Percentiles rank a stretch among this genome's conserved stretches.
Conservation (phyloP, 2,888 invertebrate genomes). For the Aricia artaxerxes region DNA sequence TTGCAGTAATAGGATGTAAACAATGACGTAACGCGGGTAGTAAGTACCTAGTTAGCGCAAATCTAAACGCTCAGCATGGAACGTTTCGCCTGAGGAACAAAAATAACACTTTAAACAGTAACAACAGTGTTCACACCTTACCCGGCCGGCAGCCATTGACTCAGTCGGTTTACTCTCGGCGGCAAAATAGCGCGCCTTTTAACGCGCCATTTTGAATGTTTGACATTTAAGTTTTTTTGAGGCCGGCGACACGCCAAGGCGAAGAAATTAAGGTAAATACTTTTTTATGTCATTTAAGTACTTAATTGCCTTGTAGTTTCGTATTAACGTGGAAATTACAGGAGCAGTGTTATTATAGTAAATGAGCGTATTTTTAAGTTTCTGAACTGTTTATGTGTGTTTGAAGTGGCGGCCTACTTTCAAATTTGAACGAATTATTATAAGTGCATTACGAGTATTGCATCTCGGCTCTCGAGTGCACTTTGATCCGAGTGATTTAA, state of each 20-base stretch:
- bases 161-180: conserved; percentile 59
- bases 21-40: conserved; percentile 12
- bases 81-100: conserved; percentile 53
- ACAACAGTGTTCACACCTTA: conserved; percentile 62
- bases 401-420: conserved; percentile 61
- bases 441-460: conserved; percentile 49
- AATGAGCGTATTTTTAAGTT: conserved; percentile 25
- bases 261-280: conserved; percentile 19
- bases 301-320: background rate
- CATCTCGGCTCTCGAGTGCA: conserved; percentile 37
- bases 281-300: conserved; percentile 1
- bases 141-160: conserved; percentile 49
- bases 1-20: background rate
- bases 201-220: conserved; percentile 40
- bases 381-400: conserved; percentile 45
- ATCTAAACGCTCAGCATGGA: conserved; percentile 33
- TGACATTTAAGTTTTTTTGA: conserved; percentile 40
- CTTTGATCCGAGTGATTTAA: conserved; percentile 34
- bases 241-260: conserved; percentile 14
- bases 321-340: background rate
- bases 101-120: conserved; percentile 66
- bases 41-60: conserved; percentile 5
- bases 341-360: background rate
- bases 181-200: conserved; percentile 60
- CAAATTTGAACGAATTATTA: conserved; percentile 56